phyloP scores from a whole-genome alignment of 2,113 vertebrate species.

The Cynoglossus semilaevis region DNA sequence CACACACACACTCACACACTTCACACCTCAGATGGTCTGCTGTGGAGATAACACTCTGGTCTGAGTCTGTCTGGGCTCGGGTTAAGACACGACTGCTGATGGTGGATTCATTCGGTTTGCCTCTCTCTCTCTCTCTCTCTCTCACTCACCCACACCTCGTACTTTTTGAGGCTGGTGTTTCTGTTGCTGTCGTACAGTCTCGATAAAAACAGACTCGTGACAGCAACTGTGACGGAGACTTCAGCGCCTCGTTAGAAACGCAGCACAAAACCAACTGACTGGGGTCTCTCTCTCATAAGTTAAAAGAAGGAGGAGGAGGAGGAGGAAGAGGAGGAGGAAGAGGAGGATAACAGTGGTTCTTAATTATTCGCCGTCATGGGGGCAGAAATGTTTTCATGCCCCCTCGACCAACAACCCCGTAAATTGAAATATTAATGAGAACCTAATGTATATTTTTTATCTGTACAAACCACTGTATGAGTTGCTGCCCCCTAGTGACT shows the following conservation, averaged over 20 bases:
- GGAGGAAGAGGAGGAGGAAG: slow-evolving; percentile 20
- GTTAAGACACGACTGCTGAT: slow-evolving; percentile 42
- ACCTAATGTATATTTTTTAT: no score
- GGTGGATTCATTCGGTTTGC: slow-evolving; percentile 48
- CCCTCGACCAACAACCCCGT: no score
- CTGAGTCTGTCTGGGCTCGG: slow-evolving; percentile 16
- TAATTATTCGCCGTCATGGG: no score
- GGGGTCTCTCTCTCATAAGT: slow-evolving; percentile 37
- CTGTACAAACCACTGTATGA: no score
- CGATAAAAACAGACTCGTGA: slow-evolving; percentile 44
- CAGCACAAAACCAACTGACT: slow-evolving; percentile 51
- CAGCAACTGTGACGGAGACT: slow-evolving; percentile 38
- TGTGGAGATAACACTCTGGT: slow-evolving; percentile 17
- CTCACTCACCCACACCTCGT: slow-evolving; percentile 33
- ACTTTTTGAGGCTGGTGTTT: slow-evolving; percentile 48
- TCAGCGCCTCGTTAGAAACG: slow-evolving; percentile 45
- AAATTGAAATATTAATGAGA: no score
- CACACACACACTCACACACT: slow-evolving; percentile 14
- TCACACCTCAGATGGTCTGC: slow-evolving; percentile 51
- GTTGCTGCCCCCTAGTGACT: no score
- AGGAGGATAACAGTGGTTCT: slow-evolving; percentile 33
- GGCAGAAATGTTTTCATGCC: no score
- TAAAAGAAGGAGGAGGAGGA: slow-evolving; percentile 17
- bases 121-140: slow-evolving; percentile 32
- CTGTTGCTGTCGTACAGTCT: slow-evolving; percentile 24